A percentile compares a stretch with the other conserved stretches of the same genome.
Evolutionary conservation across 2,113 vertebrate species (phyloP).

Genomic region (Platichthys flesus): DNA sequence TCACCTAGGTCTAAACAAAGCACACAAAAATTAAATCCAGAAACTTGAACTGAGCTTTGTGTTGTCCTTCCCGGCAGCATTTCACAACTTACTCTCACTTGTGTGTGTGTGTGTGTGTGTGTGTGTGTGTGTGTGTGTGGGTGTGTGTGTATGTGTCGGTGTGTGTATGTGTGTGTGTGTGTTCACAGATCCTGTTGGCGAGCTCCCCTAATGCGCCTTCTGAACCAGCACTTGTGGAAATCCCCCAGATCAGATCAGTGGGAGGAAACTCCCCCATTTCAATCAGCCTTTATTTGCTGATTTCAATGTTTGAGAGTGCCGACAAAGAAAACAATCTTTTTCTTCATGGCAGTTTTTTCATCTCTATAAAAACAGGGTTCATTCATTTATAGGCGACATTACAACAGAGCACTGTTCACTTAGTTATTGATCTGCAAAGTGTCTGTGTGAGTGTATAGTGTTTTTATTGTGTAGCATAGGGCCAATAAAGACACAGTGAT

Average conservation of each 20-base stretch:
- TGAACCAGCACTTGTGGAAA: slow-evolving; percentile 57
- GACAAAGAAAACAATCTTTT: slow-evolving; percentile 8
- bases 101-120: too few relatives aligned
- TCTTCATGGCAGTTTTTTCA: background rate
- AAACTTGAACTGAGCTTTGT: background rate
- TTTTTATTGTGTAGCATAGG: background rate
- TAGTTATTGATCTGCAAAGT: slow-evolving; percentile 18
- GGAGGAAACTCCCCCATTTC: slow-evolving; percentile 19
- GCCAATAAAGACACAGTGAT: background rate
- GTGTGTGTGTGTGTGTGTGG: too few relatives aligned
- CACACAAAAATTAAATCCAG: background rate
- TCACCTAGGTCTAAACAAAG: slow-evolving; percentile 8
- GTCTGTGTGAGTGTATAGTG: background rate
- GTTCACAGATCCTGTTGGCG: slow-evolving; percentile 46
- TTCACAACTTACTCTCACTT: too few relatives aligned
- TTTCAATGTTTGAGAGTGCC: slow-evolving; percentile 5
- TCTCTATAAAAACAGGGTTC: background rate
- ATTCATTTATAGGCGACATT: slow-evolving; percentile 10
- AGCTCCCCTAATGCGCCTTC: background rate
- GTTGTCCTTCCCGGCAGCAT: background rate
- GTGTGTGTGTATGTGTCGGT: background rate
- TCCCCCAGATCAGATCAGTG: slow-evolving; percentile 46
- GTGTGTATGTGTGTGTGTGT: slow-evolving; percentile 8
- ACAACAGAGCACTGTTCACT: background rate
- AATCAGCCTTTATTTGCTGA: background rate